Conservation (phyloP, 2,797 vertebrate species). For the Bucorvus abyssinicus region DNA sequence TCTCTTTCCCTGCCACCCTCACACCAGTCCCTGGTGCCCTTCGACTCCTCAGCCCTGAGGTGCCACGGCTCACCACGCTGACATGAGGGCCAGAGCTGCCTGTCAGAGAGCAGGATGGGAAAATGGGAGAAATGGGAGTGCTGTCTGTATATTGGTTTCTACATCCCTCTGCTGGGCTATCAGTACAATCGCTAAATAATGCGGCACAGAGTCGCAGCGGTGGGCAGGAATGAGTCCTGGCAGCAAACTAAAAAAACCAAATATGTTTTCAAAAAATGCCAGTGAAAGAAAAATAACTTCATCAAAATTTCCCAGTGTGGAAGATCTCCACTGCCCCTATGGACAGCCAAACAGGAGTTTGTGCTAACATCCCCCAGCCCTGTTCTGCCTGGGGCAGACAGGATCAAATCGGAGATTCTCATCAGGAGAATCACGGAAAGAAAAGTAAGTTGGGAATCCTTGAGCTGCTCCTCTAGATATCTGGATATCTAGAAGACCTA, state of each 20-base stretch:
- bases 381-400: background rate
- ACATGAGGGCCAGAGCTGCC: background rate
- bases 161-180: conserved; percentile 49
- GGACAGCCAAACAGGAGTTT: background rate
- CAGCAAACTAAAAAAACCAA: background rate
- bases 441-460: background rate
- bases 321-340: background rate
- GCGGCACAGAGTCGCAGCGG: rapidly evolving
- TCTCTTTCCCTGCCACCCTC: background rate
- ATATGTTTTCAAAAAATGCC: background rate
- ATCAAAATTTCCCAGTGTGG: background rate
- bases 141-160: background rate
- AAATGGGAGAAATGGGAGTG: background rate
- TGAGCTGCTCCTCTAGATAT: background rate
- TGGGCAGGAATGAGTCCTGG: background rate
- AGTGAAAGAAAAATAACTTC: background rate
- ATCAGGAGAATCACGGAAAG: background rate
- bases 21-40: rapidly evolving
- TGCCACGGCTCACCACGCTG: background rate
- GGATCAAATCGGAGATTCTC: background rate
- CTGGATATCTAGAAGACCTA: background rate
- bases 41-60: too few relatives aligned
- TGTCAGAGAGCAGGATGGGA: background rate
- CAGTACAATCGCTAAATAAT: background rate
- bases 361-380: rapidly evolving